Evolutionary conservation across 2,797 vertebrate species (phyloP).

Genomic region (Crocodylus rhombifer): DNA sequence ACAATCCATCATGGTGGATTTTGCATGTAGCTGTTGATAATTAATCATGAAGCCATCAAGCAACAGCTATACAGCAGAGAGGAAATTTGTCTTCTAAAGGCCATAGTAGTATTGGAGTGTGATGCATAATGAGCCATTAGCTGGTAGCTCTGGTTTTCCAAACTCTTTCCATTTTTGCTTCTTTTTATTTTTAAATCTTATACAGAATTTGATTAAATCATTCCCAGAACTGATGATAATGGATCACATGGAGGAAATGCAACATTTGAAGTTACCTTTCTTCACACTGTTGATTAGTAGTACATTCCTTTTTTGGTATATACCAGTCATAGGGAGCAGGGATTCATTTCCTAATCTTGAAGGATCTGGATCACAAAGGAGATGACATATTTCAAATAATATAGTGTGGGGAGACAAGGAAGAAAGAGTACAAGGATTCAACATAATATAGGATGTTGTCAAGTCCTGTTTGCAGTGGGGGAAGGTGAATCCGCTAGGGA

Average conservation of each 20-base stretch:
- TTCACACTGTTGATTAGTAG: background rate
- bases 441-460: background rate
- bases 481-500: background rate
- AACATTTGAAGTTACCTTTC: background rate
- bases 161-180: slow-evolving; percentile 51
- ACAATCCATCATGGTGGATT: slow-evolving; percentile 67
- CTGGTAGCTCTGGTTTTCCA: slow-evolving; percentile 63
- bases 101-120: slow-evolving; percentile 60
- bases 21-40: slow-evolving; percentile 74
- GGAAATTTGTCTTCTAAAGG: slow-evolving; percentile 81
- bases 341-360: background rate
- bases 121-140: slow-evolving; percentile 72
- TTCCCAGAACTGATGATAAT: background rate
- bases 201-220: slow-evolving; percentile 22
- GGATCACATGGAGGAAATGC: background rate
- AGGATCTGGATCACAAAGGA: background rate
- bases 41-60: slow-evolving; percentile 75
- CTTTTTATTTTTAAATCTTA: background rate
- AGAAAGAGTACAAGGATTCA: background rate
- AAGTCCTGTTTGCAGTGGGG: too few species aligned
- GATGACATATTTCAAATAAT: background rate
- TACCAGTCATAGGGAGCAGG: background rate
- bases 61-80: slow-evolving; percentile 53
- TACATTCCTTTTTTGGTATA: background rate
- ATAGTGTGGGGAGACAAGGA: background rate